Base-by-base conservation (phyloP, 1,140 invertebrate species). In the Ceratina calcarata region DNA sequence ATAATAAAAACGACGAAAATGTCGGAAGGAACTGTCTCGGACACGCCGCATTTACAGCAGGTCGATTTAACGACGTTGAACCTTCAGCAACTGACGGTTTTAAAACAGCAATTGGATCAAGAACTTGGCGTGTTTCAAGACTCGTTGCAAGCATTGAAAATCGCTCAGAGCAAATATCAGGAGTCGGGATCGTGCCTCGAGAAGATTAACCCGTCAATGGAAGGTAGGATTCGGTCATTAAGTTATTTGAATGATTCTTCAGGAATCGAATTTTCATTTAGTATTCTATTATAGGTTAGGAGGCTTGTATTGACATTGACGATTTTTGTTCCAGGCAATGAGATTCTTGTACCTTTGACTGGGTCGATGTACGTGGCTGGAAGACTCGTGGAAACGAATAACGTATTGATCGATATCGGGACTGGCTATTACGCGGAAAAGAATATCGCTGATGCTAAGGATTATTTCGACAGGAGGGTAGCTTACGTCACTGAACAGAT, bases 311-410 rank as follows among this genome's bases (percentile, higher is more conserved):
- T 61, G 57, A 22, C 13, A 51, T 16, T 16, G 4, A 24, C 16
- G 20, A 3, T 62, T 24, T 65, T 20, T 78, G 2, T 77, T 87
- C 1, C 51, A 93, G 92, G 87, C 15, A 97, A 96, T 89, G 95
- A 96, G 78, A 96, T 99, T 79, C 91, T 99, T 12, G 98, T 99
- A 24, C 98, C 98, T 15, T 93, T 99, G 0, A 99, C 98, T 55
- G 96, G 96, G 80, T 98, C 98, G 87, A 98, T 99, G 96, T 99
- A 99, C 94, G 98, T 99, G 24, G 96, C 97, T 80, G 98, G 98
- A 13, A 95, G 95, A 88, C 93, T 99, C 65, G 94, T 95, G 78
- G 96, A 98, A 90, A 95, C 96, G 18, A 94, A 97, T 73, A 96
- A 96, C 60, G 97, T 99, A 27, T 93, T 99, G 15, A 96, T 99